Conservation (phyloP, 2,113 vertebrate species). For the Rutilus rutilus region DNA sequence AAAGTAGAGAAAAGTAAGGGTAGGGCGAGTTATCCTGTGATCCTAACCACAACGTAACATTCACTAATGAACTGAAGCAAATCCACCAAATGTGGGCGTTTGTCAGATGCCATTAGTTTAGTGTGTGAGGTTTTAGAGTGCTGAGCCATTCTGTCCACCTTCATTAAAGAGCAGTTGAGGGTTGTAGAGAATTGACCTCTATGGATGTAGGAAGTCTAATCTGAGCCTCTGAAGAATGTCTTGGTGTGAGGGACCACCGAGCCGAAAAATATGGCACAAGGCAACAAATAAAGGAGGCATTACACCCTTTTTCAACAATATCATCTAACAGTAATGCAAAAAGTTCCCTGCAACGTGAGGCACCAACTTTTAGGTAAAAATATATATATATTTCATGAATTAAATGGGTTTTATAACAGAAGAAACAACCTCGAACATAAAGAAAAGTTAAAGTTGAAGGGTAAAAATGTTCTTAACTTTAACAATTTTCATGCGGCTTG, state of each 20-base stretch:
- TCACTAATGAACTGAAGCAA: conserved; percentile 7
- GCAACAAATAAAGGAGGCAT: neutral
- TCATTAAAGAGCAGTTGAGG: conserved; percentile 31
- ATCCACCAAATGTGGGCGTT: neutral
- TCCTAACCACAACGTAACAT: neutral
- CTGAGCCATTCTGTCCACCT: conserved; percentile 59
- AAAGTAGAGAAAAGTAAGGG: neutral
- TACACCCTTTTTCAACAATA: neutral
- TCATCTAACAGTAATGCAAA: neutral
- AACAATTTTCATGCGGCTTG: neutral
- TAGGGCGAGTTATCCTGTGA: neutral
- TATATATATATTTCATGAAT: neutral
- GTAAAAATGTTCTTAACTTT: neutral
- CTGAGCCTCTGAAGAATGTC: conserved; percentile 76
- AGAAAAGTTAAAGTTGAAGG: neutral
- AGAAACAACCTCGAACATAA: too few species aligned
- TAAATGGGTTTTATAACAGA: too few species aligned
- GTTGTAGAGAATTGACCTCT: conserved; percentile 41
- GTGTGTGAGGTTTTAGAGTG: conserved; percentile 69
- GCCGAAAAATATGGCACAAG: conserved; percentile 44
- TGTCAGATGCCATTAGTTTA: conserved; percentile 29
- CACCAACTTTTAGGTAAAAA: neutral
- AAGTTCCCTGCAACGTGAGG: neutral
- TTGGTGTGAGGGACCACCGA: conserved; percentile 52
- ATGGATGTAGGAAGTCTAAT: conserved; percentile 55